Evolutionary conservation across 2,113 vertebrate genomes (phyloP).

Genomic region (Diglossa brunneiventris): DNA sequence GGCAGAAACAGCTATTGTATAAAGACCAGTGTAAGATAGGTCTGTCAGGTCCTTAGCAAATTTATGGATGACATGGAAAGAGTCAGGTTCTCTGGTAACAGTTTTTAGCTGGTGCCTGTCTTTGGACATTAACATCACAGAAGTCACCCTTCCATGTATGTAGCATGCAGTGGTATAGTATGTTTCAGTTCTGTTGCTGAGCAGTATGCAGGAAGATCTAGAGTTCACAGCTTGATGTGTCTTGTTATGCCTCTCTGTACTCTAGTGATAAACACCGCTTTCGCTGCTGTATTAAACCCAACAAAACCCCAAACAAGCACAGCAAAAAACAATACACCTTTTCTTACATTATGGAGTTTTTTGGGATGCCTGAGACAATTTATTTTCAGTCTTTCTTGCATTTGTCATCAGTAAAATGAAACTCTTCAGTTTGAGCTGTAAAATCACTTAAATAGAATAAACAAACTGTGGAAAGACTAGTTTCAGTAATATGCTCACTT

Average conservation of each 20-base stretch:
- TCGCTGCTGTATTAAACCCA: background rate
- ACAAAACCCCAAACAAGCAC: background rate
- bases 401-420: background rate
- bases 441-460: background rate
- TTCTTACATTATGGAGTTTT: background rate
- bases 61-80: background rate
- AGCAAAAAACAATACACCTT: background rate
- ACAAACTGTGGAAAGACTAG: background rate
- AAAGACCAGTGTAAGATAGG: background rate
- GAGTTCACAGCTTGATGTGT: background rate
- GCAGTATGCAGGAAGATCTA: background rate
- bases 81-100: background rate
- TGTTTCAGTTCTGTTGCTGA: background rate
- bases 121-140: background rate
- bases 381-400: background rate
- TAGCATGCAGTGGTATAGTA: background rate
- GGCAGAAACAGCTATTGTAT: background rate
- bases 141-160: background rate
- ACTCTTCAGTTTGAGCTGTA: background rate
- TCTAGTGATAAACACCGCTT: background rate
- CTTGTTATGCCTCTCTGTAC: background rate
- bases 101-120: background rate
- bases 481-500: background rate
- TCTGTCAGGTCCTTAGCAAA: background rate
- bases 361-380: background rate